A percentile compares a stretch with the other conserved stretches of the same genome.
Evolutionary conservation across 2,888 invertebrate genomes (phyloP).

Genomic region (Tetheella fluctuosa): DNA sequence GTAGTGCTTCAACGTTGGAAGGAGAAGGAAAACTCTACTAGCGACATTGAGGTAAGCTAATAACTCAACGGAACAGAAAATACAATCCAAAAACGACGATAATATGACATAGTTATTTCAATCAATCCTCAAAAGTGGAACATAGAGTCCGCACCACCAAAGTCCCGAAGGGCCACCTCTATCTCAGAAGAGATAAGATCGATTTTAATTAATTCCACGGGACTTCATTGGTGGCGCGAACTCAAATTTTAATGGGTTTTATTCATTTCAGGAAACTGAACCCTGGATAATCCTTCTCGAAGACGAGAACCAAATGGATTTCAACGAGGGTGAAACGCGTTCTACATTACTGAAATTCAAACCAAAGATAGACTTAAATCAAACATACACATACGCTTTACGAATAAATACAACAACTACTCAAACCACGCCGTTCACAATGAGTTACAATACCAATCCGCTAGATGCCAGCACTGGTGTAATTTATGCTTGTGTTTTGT

Average conservation of each 20-base stretch:
- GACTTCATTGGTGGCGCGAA: too few species aligned
- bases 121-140: too few species aligned
- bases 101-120: too few species aligned
- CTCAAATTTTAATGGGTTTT: too few species aligned
- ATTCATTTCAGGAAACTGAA: conserved; percentile 58
- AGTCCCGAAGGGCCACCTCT: too few species aligned
- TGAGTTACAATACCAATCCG: conserved; percentile 83
- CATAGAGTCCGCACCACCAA: too few species aligned
- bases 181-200: too few species aligned
- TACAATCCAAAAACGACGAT: too few species aligned
- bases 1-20: conserved; percentile 35
- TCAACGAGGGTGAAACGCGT: conserved; percentile 73
- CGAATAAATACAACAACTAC: conserved; percentile 21
- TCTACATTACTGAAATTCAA: conserved; percentile 31
- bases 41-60: conserved; percentile 14
- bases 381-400: conserved; percentile 6
- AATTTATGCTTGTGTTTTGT: conserved; percentile 86
- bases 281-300: conserved; percentile 84
- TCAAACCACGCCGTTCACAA: conserved; percentile 33
- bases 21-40: not conserved
- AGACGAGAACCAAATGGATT: conserved; percentile 72
- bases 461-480: conserved; percentile 86
- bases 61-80: too few species aligned
- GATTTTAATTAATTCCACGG: too few species aligned
- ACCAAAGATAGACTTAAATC: not conserved